Conservation (phyloP, 2,888 invertebrate genomes). For the Eustalomyia histrio region DNA sequence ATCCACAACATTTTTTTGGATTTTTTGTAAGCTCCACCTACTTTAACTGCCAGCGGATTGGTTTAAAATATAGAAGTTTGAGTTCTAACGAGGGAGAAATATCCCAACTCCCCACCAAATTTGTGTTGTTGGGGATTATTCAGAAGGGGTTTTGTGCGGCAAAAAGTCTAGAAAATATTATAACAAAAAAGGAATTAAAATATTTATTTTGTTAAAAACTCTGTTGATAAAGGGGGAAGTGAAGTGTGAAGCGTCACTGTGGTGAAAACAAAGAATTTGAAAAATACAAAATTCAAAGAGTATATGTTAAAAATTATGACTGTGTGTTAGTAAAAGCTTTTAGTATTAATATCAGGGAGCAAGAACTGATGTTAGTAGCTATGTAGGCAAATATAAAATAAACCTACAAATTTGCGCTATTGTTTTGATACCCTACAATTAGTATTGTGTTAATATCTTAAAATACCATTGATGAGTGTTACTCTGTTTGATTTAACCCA, state of each 20-base stretch:
- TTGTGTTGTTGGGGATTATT: not conserved
- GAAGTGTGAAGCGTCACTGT: not conserved
- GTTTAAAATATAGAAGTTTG: slow-evolving; percentile 63
- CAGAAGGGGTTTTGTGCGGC: slow-evolving; percentile 4
- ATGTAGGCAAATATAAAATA: not conserved
- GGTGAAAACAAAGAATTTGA: slow-evolving; percentile 35
- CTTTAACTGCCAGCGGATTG: slow-evolving; percentile 75
- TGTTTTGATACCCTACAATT: no score
- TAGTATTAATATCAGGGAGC: not conserved
- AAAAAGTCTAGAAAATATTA: slow-evolving; percentile 58
- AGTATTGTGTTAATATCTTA: no score
- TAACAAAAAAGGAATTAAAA: slow-evolving; percentile 45
- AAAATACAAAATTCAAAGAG: slow-evolving; percentile 41
- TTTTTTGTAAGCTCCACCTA: slow-evolving; percentile 77
- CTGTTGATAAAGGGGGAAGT: not conserved
- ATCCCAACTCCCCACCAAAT: slow-evolving; percentile 54
- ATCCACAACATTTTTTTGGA: slow-evolving; percentile 70
- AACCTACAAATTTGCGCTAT: no score
- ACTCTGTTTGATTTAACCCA: no score
- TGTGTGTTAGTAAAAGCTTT: slow-evolving; percentile 47
- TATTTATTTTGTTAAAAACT: slow-evolving; percentile 50
- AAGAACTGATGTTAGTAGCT: not conserved
- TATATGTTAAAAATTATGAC: slow-evolving; percentile 19
- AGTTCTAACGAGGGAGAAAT: slow-evolving; percentile 61
- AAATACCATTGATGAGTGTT: no score